A percentile compares a stretch with the other conserved stretches of the same genome.
Conservation (phyloP, 2,797 vertebrate species). For the Neostethus bicornis region DNA sequence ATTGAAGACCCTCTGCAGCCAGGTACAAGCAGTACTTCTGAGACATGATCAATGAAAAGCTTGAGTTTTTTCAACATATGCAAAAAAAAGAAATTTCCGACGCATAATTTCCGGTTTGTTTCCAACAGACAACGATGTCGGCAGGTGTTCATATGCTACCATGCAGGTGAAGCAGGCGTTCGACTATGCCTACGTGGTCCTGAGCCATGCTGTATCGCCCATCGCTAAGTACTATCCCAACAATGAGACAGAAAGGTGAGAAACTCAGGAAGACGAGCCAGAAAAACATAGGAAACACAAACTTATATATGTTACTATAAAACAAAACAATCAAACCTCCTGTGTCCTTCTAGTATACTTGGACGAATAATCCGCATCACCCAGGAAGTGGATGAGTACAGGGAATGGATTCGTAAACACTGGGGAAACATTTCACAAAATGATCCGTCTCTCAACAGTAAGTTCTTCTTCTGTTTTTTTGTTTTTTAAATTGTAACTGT, state of each 20-base stretch:
- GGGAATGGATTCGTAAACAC: conserved; percentile 94
- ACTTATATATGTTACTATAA: too few relatives aligned
- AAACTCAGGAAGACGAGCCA: neutral
- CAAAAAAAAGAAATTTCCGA: neutral
- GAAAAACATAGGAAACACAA: neutral
- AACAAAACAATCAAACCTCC: too few relatives aligned
- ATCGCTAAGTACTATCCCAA: conserved; percentile 96
- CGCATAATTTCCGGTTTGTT: neutral
- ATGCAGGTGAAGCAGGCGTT: conserved; percentile 99
- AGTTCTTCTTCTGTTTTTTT: conserved; percentile 36
- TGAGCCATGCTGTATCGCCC: conserved; percentile 93
- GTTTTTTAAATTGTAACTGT: neutral
- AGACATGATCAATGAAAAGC: too few relatives aligned
- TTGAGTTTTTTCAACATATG: neutral
- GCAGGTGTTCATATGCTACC: conserved; percentile 95
- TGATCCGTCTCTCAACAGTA: conserved; percentile 88
- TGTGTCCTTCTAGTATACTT: too few relatives aligned
- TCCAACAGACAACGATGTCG: conserved; percentile 91
- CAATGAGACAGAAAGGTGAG: conserved; percentile 91
- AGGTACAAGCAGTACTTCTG: conserved; percentile 73
- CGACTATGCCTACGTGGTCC: conserved; percentile 94
- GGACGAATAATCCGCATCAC: conserved; percentile 97
- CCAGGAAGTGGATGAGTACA: conserved; percentile 92
- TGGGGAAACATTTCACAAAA: conserved; percentile 88
- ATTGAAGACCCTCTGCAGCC: conserved; percentile 97